Evolutionary conservation across 2,888 invertebrate species (phyloP), one percentile per base, ranked within the genome.

Genomic region (Lamproptera curius): DNA sequence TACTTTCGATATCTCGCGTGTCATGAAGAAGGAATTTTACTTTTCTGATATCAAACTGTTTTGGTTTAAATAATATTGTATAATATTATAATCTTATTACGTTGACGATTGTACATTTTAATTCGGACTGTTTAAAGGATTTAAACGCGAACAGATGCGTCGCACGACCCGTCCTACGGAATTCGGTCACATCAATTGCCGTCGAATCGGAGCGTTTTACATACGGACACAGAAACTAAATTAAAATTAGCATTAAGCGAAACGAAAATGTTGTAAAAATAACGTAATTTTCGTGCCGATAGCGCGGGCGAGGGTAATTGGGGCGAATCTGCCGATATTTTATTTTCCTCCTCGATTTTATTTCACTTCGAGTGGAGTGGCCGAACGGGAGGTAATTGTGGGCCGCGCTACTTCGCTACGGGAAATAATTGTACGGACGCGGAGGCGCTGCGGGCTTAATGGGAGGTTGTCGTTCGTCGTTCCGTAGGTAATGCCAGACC

Each of bases 381-480:
- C 77, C 70, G 73, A 80, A 82, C 80, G 80, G 76, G 70, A 72
- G 82, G 84, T 87, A 85, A 87, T 87, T 87, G 86, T 78, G 80
- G 83, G 76, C 74, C 77, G 67, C 73, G 69, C 67, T 62, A 62
- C 65, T 83, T 76, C 76, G 75, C 85, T 84, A 77, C 70, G 64
- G 84, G 82, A 83, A 86, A 83, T 86, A 86, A 87, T 85, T 85
- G 82, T 78, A 63, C 70, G 76, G 79, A 84, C 76, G 76, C 79
- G 73, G 84, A 73, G 76, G 80, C 82, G 79, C 67, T 65, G 83
- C 82, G 84, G 76, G 72, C 81, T 85, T 85, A 85, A 85, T 85
- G 78, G 76, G 75, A 76, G 82, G 82, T 78, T 71, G 76, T 72
- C 73, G n/a, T n/a, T 69, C 67, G 74, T 67, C 64, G 61, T 51